Conservation (phyloP, 2,113 vertebrate species). For the Bostrychus sinensis region DNA sequence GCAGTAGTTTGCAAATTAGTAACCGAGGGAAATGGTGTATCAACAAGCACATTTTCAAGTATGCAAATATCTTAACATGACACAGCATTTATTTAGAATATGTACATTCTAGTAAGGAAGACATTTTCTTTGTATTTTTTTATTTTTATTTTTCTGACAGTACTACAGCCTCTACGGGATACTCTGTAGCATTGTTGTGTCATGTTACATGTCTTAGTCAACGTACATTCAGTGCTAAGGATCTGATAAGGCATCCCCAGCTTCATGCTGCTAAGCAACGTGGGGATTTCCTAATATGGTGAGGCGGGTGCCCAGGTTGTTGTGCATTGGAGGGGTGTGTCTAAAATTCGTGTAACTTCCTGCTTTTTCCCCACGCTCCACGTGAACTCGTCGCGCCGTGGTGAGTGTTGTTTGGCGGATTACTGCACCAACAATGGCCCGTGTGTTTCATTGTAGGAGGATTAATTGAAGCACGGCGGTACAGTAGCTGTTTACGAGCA, state of each 20-base stretch:
- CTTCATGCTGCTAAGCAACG: slow-evolving; percentile 76
- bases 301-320: slow-evolving; percentile 48
- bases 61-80: slow-evolving; percentile 41
- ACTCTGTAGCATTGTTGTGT: background rate
- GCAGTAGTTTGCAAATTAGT: slow-evolving; percentile 37
- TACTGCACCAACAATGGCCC: background rate
- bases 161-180: background rate
- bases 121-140: background rate
- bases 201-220: slow-evolving; percentile 12
- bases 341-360: slow-evolving; percentile 46
- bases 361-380: slow-evolving; percentile 12
- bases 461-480: background rate
- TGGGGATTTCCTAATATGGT: slow-evolving; percentile 79
- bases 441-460: background rate
- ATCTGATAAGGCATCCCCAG: slow-evolving; percentile 63
- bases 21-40: slow-evolving; percentile 3
- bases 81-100: slow-evolving; percentile 15
- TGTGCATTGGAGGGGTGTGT: slow-evolving; percentile 63
- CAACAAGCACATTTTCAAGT: slow-evolving; percentile 12
- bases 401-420: slow-evolving; percentile 17
- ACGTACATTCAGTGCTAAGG: background rate
- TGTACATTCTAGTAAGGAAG: background rate
- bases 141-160: background rate
- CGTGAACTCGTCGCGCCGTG: background rate
- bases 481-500: background rate